phyloP scores from a whole-genome alignment of 2,797 vertebrate genomes.

The Luscinia luscinia region DNA sequence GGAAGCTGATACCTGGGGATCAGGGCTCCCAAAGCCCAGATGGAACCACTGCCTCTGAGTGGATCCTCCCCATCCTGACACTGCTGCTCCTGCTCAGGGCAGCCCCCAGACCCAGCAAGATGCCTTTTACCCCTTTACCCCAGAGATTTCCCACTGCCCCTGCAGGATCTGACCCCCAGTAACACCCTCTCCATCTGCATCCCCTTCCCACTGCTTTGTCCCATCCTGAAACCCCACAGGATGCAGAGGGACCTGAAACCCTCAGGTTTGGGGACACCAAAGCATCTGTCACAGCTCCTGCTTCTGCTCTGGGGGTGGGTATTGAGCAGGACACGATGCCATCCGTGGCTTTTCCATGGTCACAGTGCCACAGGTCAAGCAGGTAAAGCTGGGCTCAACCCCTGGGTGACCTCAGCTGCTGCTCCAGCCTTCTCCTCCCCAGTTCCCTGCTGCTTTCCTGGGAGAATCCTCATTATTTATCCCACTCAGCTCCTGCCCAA shows the following conservation, averaged over 20 bases:
- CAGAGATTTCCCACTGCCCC: not conserved
- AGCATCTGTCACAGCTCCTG: not conserved
- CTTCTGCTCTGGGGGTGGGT: not conserved
- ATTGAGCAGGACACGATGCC: not conserved
- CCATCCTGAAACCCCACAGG: not conserved
- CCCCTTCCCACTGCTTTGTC: not conserved
- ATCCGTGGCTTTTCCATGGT: not conserved
- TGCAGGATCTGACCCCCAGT: not conserved
- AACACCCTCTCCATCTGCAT: not conserved
- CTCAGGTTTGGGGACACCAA: not conserved
- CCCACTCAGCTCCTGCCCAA: not conserved
- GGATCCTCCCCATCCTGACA: not conserved
- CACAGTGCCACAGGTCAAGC: not conserved
- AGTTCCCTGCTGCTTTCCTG: not conserved
- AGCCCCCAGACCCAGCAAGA: not conserved
- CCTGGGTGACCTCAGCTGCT: not conserved
- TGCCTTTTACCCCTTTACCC: not conserved
- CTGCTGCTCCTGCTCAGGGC: not conserved
- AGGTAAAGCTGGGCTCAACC: not conserved
- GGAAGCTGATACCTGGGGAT: not conserved
- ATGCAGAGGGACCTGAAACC: not conserved
- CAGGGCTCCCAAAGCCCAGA: not conserved
- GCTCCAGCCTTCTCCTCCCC: not conserved
- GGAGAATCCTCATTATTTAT: not conserved
- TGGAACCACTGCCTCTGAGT: fast-evolving